Conservation (phyloP, 2,113 vertebrate species). For the Chitala chitala region DNA sequence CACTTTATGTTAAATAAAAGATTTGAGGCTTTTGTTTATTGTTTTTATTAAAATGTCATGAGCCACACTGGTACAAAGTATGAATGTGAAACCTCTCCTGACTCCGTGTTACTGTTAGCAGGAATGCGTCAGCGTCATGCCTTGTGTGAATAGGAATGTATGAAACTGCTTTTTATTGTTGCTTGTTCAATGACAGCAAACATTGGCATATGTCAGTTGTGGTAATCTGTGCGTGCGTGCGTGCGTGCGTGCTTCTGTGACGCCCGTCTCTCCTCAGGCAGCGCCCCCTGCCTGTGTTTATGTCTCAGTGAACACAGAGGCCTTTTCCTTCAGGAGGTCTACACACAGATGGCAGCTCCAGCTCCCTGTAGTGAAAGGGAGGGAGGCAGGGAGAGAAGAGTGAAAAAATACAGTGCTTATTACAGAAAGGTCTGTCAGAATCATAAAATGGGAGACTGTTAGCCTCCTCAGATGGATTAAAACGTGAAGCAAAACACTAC, state of each 20-base stretch:
- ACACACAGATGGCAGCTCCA: slow-evolving; percentile 98
- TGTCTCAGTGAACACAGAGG: slow-evolving; percentile 70
- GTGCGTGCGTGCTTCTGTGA: no score
- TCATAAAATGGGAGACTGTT: background rate
- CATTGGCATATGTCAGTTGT: background rate
- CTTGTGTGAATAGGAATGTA: background rate
- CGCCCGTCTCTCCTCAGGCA: background rate
- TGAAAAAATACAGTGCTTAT: no score
- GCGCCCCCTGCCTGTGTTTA: slow-evolving; percentile 30
- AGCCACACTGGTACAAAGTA: no score
- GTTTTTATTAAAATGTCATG: no score
- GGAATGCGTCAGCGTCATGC: no score
- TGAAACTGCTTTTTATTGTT: no score
- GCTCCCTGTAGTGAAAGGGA: slow-evolving; percentile 68
- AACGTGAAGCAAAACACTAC: background rate
- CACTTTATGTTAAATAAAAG: no score
- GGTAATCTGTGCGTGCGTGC: no score
- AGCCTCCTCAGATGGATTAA: background rate
- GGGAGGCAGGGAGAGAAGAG: slow-evolving; percentile 14
- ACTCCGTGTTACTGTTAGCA: no score
- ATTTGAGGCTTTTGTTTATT: no score
- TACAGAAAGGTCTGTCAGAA: background rate
- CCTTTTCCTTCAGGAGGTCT: slow-evolving; percentile 88
- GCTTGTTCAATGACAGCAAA: no score
- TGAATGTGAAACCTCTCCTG: no score